phyloP scores from a whole-genome alignment of 1,140 invertebrate species.

The Parapsyche elsis region DNA sequence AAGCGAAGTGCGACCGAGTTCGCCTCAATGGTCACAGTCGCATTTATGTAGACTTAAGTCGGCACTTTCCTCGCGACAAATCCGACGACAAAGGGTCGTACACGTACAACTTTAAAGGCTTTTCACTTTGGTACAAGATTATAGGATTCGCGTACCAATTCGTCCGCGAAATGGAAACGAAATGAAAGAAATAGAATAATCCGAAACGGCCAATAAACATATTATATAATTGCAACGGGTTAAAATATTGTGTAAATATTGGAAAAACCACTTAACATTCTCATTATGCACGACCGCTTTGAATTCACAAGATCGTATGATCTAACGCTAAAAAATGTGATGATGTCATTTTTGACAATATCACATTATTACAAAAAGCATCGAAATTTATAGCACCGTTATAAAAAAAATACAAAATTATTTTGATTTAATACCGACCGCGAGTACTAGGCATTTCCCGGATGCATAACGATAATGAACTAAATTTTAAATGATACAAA shows the following conservation, averaged over 20 bases:
- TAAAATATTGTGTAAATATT: too few relatives aligned
- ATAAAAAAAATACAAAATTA: not conserved
- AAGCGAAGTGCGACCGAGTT: conserved; percentile 18
- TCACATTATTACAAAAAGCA: too few relatives aligned
- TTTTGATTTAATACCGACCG: not conserved
- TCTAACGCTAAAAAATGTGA: conserved; percentile 11
- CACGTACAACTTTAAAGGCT: not conserved
- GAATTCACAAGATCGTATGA: not conserved
- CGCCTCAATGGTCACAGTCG: conserved; percentile 5
- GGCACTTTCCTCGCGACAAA: conserved; percentile 15
- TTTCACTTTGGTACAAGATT: conserved; percentile 2
- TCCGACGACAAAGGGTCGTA: not conserved
- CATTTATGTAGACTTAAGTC: not conserved
- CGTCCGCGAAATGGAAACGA: too few relatives aligned
- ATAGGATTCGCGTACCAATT: not conserved
- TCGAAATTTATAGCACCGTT: not conserved
- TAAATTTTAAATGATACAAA: too few relatives aligned
- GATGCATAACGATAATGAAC: too few relatives aligned
- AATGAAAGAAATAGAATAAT: too few relatives aligned
- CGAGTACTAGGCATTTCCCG: too few relatives aligned
- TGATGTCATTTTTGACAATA: conserved; percentile 2
- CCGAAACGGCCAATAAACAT: too few relatives aligned
- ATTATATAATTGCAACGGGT: too few relatives aligned
- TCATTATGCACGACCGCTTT: not conserved
- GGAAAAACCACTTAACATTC: too few relatives aligned